These are phyloP conservation scores for Drosophila kanapiae DNA, from an alignment of 1,140 invertebrate genomes.

Conservation along the genomic window DNA sequence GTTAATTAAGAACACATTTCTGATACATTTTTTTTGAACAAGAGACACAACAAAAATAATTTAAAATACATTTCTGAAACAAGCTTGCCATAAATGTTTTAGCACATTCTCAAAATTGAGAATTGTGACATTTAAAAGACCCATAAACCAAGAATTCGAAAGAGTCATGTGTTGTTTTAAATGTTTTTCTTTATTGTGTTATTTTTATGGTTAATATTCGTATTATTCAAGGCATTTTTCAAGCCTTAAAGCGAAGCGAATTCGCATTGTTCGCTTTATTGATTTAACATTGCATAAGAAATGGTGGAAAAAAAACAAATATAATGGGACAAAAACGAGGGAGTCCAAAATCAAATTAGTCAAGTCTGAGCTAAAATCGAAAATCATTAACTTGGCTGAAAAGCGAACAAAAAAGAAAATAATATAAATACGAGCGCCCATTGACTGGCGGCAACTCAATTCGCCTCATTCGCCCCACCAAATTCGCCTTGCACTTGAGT, in stretches of 20 bases:
- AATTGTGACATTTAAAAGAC: slow-evolving; percentile 54
- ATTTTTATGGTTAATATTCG: slow-evolving; percentile 12
- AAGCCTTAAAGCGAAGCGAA: slow-evolving; percentile 20
- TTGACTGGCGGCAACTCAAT: slow-evolving; percentile 58
- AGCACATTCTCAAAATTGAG: slow-evolving; percentile 37
- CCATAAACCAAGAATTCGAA: slow-evolving; percentile 39
- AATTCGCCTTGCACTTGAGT: slow-evolving; percentile 30
- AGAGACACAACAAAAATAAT: slow-evolving; percentile 9
- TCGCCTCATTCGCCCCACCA: slow-evolving; percentile 61
- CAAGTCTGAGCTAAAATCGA: slow-evolving; percentile 45
- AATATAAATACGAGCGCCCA: slow-evolving; percentile 10
- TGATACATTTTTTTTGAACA: slow-evolving; percentile 13
- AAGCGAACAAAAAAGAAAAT: slow-evolving; percentile 13
- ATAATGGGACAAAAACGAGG: slow-evolving; percentile 14
- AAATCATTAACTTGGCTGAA: slow-evolving; percentile 66
- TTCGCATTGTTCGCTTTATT: slow-evolving; percentile 64
- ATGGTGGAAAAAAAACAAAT: slow-evolving; percentile 15
- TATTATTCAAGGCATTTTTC: slow-evolving; percentile 21
- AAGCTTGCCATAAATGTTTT: slow-evolving; percentile 43
- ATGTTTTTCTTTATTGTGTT: not conserved
- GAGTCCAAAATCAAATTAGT: slow-evolving; percentile 42
- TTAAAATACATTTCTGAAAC: slow-evolving; percentile 39
- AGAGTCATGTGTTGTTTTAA: slow-evolving; percentile 4
- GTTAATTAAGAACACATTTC: slow-evolving; percentile 16
- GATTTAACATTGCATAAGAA: slow-evolving; percentile 76